Evolutionary conservation across 2,888 invertebrate species (phyloP), one percentile per base, ranked within the genome.

Genomic region (Heliconius ismenius): DNA sequence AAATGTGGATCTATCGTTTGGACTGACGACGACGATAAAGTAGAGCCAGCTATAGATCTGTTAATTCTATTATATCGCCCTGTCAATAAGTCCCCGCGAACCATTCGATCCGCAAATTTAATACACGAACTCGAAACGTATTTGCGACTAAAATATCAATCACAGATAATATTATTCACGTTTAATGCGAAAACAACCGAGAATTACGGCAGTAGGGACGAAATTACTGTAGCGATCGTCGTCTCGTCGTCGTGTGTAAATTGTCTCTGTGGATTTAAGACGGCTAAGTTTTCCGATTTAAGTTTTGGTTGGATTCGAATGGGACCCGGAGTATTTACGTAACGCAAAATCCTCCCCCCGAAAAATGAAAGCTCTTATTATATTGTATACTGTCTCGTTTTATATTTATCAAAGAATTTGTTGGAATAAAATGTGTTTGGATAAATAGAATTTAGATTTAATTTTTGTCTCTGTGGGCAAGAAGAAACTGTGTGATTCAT

Each of bases 31-130:
- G 32, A 11, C 3, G 39, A 39, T 79, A 77, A 39, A 67, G 39
- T 67, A 43, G 39, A 67, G 39, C 3, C 4, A 24, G 60, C 49
- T 49, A 49, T 78, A 68, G 76, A 79, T 76, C 68, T 77, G 81
- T 81, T 81, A 82, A 82, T 80, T 79, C 81, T 69, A 80, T 80
- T 80, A 78, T 75, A 77, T 80, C 32, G 79, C 75, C 75, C 81
- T 77, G 82, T 82, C 83, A 81, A 83, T 84, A 82, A 82, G 80
- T 81, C 78, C 70, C 74, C 81, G 80, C 78, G 79, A 70, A 75
- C 79, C 82, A 79, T 79, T 79, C 68, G 68, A 70, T 79, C 82
- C 82, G 79, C 81, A 83, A 83, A 83, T 83, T 83, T 82, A 82
- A 83, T 84, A 80, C 67, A 76, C 76, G 79, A 78, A 78, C 77